Percentiles rank a stretch among this genome's conserved stretches.
These are phyloP conservation scores for Heterocephalus glaber DNA, from an alignment of 2,113 vertebrate species.

Conservation along the genomic window DNA sequence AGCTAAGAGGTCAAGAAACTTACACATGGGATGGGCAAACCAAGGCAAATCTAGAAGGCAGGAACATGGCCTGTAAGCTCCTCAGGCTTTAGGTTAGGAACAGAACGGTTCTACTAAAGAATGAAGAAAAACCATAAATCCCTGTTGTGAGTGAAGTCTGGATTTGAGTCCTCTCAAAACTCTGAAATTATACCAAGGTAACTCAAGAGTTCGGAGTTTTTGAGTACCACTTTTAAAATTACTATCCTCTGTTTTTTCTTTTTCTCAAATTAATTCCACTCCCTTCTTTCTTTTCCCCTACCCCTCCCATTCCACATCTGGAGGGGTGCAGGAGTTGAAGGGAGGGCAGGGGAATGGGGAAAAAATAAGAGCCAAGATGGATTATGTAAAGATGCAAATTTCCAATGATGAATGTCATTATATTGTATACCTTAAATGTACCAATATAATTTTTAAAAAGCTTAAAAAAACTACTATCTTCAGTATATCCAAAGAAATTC, in stretches of 20 bases:
- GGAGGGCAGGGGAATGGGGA: no score
- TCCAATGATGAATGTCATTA: no score
- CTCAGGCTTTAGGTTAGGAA: background rate
- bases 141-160: background rate
- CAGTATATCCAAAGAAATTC: background rate
- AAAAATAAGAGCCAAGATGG: no score
- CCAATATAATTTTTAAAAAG: no score
- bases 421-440: no score
- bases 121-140: background rate
- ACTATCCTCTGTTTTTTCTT: no score
- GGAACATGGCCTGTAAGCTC: background rate
- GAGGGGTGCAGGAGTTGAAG: no score
- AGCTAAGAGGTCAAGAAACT: background rate
- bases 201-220: background rate
- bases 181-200: background rate
- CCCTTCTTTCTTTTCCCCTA: no score
- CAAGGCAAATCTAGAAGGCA: no score
- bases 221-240: background rate
- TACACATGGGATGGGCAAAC: background rate
- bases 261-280: no score
- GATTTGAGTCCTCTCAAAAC: background rate
- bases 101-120: background rate
- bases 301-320: no score
- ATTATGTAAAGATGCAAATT: no score
- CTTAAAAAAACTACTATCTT: background rate